These are phyloP conservation scores for Pollimyrus isidori DNA, from an alignment of 2,113 vertebrate species.

Conservation along the genomic window DNA sequence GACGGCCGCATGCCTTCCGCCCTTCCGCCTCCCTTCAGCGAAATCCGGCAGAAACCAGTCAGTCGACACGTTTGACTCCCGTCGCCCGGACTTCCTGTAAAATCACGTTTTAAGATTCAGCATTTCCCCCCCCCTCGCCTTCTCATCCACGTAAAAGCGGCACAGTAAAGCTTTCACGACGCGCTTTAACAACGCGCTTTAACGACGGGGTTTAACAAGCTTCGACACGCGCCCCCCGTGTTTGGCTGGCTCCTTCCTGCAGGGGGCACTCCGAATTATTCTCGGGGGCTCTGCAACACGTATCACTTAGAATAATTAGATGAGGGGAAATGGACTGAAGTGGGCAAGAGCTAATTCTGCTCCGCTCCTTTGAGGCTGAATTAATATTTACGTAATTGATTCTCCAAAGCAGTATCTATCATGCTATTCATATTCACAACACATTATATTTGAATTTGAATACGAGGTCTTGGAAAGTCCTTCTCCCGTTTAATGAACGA, in stretches of 20 bases:
- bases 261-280: neutral
- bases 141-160: neutral
- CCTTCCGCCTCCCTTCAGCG: neutral
- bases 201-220: slow-evolving; percentile 1
- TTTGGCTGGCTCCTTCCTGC: neutral
- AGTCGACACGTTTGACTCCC: neutral
- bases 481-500: neutral
- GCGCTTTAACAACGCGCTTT: neutral
- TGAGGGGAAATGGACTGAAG: neutral
- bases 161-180: slow-evolving; percentile 9
- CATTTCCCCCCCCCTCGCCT: neutral
- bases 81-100: neutral
- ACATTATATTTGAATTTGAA: neutral
- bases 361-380: neutral
- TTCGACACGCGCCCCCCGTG: neutral
- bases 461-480: neutral
- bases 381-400: slow-evolving; percentile 7
- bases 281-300: neutral
- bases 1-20: neutral
- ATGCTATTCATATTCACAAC: neutral
- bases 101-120: neutral
- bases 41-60: neutral
- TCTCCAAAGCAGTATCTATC: neutral
- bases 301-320: neutral
- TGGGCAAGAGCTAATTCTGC: neutral